A percentile compares a stretch with the other conserved stretches of the same genome.
These are phyloP conservation scores for Peucedramus taeniatus DNA, from an alignment of 2,113 vertebrate genomes.

Conservation along the genomic window DNA sequence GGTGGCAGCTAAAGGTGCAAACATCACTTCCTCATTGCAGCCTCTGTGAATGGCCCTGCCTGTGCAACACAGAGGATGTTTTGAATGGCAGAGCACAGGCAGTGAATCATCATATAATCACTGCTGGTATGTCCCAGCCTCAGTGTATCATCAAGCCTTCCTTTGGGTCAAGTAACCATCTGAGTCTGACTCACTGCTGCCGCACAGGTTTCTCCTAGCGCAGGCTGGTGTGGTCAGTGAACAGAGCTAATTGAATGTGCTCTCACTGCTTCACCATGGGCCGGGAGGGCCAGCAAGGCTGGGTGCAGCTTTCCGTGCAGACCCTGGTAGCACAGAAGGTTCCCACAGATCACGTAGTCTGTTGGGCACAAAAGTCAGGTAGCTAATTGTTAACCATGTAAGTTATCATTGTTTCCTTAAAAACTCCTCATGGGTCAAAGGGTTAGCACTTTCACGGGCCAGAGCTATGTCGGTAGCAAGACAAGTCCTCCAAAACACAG, in stretches of 20 bases:
- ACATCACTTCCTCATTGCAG: conserved; percentile 10
- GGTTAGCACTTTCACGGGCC: neutral
- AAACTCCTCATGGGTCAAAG: neutral
- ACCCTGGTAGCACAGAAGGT: neutral
- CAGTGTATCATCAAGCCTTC: neutral
- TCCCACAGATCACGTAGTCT: neutral
- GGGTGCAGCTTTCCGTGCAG: neutral
- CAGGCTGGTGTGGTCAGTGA: neutral
- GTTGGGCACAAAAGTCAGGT: neutral
- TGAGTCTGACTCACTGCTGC: neutral
- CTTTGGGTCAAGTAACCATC: conserved; percentile 22
- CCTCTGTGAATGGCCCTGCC: neutral
- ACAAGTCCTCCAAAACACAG: neutral
- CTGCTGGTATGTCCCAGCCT: conserved; percentile 22
- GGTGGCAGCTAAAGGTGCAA: conserved; percentile 1
- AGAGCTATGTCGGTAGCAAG: neutral
- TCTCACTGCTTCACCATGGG: neutral
- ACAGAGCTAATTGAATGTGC: neutral
- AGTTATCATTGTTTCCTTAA: neutral
- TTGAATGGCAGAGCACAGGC: conserved; percentile 36
- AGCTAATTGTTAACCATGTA: neutral
- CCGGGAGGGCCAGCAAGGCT: neutral
- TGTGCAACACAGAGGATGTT: conserved; percentile 38
- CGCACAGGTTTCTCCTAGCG: neutral
- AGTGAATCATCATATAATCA: conserved; percentile 41